phyloP scores from a whole-genome alignment of 2,888 invertebrate genomes.

The Laothoe populi region DNA sequence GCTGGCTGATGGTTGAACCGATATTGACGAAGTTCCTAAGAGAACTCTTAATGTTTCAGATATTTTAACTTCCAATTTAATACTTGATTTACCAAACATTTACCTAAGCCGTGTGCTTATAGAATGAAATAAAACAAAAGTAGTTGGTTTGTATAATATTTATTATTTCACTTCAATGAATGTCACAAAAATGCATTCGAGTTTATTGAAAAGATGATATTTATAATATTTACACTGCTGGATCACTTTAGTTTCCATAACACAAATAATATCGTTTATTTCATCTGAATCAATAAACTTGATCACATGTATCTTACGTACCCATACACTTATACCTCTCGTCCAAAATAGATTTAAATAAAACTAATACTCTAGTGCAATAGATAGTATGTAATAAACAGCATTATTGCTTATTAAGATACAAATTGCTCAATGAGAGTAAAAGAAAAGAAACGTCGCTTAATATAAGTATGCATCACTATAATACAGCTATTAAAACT shows the following conservation, averaged over 20 bases:
- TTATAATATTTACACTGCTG: slow-evolving; percentile 15
- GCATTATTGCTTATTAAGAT: too few species aligned
- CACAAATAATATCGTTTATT: not conserved
- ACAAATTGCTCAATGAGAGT: not conserved
- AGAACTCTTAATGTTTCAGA: too few species aligned
- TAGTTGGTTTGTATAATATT: not conserved
- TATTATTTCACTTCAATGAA: slow-evolving; percentile 19
- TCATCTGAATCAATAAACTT: slow-evolving; percentile 31
- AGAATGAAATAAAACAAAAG: not conserved
- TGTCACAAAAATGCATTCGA: slow-evolving; percentile 8
- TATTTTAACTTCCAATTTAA: too few species aligned
- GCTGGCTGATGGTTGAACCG: too few species aligned
- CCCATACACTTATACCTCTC: slow-evolving; percentile 32
- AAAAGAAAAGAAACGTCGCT: slow-evolving; percentile 32
- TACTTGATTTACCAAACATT: not conserved
- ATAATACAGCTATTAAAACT: slow-evolving; percentile 90
- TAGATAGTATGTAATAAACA: too few species aligned
- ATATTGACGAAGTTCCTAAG: too few species aligned
- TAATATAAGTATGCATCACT: slow-evolving; percentile 36
- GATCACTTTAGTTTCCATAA: not conserved
- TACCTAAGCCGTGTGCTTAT: not conserved
- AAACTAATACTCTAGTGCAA: not conserved
- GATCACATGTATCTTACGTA: slow-evolving; percentile 35
- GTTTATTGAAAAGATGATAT: slow-evolving; percentile 5
- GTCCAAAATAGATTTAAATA: not conserved